These are phyloP conservation scores for Orthonevra nobilis DNA, from an alignment of 2,888 invertebrate species.

Conservation along the genomic window DNA sequence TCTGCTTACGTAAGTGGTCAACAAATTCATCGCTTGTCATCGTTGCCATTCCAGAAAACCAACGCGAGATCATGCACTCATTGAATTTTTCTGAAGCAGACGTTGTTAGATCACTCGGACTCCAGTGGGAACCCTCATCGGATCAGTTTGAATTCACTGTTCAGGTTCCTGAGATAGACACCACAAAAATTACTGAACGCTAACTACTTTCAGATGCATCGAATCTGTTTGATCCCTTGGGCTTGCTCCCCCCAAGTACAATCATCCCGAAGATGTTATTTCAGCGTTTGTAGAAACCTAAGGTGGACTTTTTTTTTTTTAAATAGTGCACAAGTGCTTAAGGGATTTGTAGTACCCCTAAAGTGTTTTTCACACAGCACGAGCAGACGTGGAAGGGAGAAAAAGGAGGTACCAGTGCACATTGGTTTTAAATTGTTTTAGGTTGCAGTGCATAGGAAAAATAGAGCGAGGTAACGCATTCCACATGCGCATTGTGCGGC, in stretches of 20 bases:
- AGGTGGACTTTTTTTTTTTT: too few relatives aligned
- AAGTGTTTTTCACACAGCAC: too few relatives aligned
- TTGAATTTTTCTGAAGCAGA: slow-evolving; percentile 13
- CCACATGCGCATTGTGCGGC: too few relatives aligned
- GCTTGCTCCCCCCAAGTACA: slow-evolving; percentile 14
- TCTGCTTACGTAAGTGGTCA: slow-evolving; percentile 7
- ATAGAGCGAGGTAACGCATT: too few relatives aligned
- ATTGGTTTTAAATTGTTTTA: too few relatives aligned
- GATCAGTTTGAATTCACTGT: slow-evolving; percentile 7
- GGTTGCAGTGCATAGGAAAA: too few relatives aligned
- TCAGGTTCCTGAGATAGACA: slow-evolving; percentile 3
- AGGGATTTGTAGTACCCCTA: too few relatives aligned
- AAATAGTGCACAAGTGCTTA: too few relatives aligned
- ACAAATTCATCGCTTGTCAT: slow-evolving; percentile 19
- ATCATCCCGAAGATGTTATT: slow-evolving; percentile 38
- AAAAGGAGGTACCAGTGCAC: too few relatives aligned
- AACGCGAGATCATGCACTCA: slow-evolving; percentile 7
- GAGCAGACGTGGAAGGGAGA: too few relatives aligned
- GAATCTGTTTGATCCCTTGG: slow-evolving; percentile 21
- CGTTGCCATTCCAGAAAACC: slow-evolving; percentile 12
- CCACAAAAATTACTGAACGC: slow-evolving; percentile 14
- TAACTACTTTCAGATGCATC: slow-evolving; percentile 16
- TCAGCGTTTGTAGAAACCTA: slow-evolving; percentile 17
- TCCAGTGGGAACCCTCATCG: slow-evolving; percentile 7
- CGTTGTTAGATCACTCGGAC: slow-evolving; percentile 7